A percentile compares a stretch with the other conserved stretches of the same genome.
phyloP scores from a whole-genome alignment of 2,797 vertebrate genomes.

The Argya squamiceps region DNA sequence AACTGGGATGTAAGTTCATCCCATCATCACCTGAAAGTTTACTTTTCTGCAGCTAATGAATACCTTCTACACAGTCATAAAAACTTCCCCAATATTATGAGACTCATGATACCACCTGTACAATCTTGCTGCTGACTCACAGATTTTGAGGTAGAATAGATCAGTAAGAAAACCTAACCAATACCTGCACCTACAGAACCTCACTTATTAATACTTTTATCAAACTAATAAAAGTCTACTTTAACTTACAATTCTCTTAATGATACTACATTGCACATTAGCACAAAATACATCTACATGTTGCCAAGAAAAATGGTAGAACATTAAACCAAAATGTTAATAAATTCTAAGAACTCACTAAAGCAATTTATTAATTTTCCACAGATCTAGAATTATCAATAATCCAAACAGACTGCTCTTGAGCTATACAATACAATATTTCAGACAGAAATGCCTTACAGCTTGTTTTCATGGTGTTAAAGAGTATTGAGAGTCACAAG shows the following conservation, averaged over 20 bases:
- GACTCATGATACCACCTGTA: background rate
- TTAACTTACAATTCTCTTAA: background rate
- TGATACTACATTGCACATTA: background rate
- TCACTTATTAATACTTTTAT: background rate
- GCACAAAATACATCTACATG: background rate
- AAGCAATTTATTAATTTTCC: background rate
- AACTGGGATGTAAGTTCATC: background rate
- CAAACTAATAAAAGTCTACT: background rate
- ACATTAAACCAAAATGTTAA: background rate
- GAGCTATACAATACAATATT: background rate
- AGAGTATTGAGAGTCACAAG: accelerated
- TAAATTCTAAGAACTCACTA: background rate
- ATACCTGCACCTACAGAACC: background rate
- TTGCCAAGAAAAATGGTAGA: background rate
- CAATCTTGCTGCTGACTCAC: background rate
- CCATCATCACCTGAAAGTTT: background rate
- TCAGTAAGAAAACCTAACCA: background rate
- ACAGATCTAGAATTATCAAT: background rate
- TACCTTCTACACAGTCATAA: background rate
- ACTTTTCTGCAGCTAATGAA: background rate
- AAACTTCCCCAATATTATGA: background rate
- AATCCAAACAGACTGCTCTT: background rate
- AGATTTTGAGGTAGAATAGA: background rate
- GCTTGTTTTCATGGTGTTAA: background rate
- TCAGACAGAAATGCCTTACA: background rate